Conservation (phyloP, 2,888 invertebrate species). For the Lepidonotus clava region DNA sequence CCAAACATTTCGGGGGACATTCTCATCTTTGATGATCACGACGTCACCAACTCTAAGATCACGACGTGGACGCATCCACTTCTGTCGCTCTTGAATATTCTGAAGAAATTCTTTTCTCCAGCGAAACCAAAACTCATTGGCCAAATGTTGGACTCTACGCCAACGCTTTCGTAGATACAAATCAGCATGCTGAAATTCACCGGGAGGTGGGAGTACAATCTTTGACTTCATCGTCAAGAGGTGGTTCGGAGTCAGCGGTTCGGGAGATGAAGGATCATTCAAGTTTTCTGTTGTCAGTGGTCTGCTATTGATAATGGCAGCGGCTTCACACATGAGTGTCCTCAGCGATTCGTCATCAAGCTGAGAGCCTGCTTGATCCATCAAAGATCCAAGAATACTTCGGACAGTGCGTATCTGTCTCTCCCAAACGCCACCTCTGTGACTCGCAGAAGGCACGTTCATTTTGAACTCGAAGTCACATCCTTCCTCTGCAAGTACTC, state of each 20-base stretch:
- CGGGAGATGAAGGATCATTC: constrained; percentile 54
- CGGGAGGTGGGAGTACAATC: constrained; percentile 32
- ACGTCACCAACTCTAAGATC: too few species aligned
- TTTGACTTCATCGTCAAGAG: constrained; percentile 57
- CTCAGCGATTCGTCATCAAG: constrained; percentile 61
- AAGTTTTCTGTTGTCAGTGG: constrained; percentile 60
- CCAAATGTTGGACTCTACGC: constrained; percentile 55
- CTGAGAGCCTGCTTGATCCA: constrained; percentile 51
- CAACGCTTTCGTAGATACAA: constrained; percentile 47
- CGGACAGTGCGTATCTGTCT: constrained; percentile 66
- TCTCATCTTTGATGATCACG: too few species aligned
- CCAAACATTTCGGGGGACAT: too few species aligned
- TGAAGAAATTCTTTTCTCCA: constrained; percentile 56
- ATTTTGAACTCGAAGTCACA: constrained; percentile 61
- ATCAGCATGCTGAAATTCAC: constrained; percentile 46
- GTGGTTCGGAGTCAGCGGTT: constrained; percentile 57
- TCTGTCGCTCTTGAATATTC: constrained; percentile 50
- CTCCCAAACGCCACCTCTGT: constrained; percentile 70
- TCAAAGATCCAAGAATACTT: constrained; percentile 60
- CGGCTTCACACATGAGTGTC: constrained; percentile 63
- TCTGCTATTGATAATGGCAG: constrained; percentile 62
- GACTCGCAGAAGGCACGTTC: constrained; percentile 67
- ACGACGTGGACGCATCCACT: too few species aligned
- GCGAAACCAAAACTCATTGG: constrained; percentile 57
- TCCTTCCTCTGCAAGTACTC: background rate